Evolutionary conservation across 2,113 vertebrate genomes (phyloP), one percentile per base, ranked within the genome.

Genomic region (Parus major): DNA sequence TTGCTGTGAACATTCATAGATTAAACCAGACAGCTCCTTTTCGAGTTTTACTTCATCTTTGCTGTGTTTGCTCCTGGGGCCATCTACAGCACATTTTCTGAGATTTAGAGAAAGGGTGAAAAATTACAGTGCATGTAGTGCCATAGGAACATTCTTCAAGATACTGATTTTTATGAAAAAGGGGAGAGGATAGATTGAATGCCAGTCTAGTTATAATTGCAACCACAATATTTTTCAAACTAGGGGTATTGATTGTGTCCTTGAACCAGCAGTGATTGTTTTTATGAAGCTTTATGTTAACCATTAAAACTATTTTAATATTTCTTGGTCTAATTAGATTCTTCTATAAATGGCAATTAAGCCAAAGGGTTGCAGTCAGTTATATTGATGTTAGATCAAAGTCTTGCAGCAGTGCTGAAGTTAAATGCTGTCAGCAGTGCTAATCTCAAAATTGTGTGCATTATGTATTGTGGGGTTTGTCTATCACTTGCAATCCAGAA

Each of bases 1-100:
- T 96, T 69, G 79, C 94, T 91, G 88, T 95, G 93, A 93, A 96
- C 92, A 65, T 96, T 96, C 97, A 96, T 97, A 97, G 96, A 97
- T 96, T 97, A 97, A 96, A 93, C 86, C 41, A 92, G 96, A 96
- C 96, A 96, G 94, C 86, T 97, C 90, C 95, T 97, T 93, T 95
- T 96, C 42, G 75, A 82, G 90, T 94, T 96, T 97, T 96, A 95
- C 96, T 97, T 96, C 96, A 95, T 97, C 95, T 95, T 91, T 94
- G 91, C 96, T 88, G 90, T 91, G 93, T 97, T 96, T 96, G 96
- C 95, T 97, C 96, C 96, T 94, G 96, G 96, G 97, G 96, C 92
- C 88, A 97, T 96, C 95, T 73, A 70, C 90, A 89, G 93, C 85
- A 90, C 87, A 90, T 90, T 96, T 95, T 65, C 78, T 86, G 90